phyloP scores from a whole-genome alignment of 2,113 vertebrate species.

The Picathartes gymnocephalus region DNA sequence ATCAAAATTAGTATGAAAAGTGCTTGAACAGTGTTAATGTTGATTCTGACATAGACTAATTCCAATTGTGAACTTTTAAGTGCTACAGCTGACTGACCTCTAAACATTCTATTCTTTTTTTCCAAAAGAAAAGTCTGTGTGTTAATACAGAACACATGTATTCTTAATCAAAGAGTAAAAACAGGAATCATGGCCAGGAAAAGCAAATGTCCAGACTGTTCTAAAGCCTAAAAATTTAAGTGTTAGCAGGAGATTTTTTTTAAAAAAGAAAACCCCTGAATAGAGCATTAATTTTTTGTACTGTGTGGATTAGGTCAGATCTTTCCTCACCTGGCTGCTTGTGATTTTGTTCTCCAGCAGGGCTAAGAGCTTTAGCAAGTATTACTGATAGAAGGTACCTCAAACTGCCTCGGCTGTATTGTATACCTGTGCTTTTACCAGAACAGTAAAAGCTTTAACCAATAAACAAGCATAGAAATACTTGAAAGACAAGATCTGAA shows the following conservation, averaged over 20 bases:
- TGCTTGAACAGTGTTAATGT: background rate
- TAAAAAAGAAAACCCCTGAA: background rate
- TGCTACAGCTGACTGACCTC: background rate
- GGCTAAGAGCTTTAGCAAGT: background rate
- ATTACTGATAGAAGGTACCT: background rate
- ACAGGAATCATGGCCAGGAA: background rate
- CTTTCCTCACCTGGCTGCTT: background rate
- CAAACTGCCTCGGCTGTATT: background rate
- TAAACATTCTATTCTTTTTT: background rate
- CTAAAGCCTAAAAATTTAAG: background rate
- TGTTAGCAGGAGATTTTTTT: background rate
- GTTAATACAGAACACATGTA: background rate
- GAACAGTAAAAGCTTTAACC: background rate
- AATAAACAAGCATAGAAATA: background rate
- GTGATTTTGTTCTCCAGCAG: background rate
- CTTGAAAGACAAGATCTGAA: background rate
- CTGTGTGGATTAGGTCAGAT: background rate
- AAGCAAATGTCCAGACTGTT: background rate
- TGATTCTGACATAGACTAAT: background rate
- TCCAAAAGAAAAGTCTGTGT: background rate
- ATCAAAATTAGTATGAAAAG: background rate
- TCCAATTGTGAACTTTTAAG: background rate
- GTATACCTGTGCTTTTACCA: background rate
- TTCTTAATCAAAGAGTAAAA: background rate
- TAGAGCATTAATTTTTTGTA: background rate